Base-by-base conservation (phyloP, 1,140 invertebrate species). In the Trypoxylus dichotomus region DNA sequence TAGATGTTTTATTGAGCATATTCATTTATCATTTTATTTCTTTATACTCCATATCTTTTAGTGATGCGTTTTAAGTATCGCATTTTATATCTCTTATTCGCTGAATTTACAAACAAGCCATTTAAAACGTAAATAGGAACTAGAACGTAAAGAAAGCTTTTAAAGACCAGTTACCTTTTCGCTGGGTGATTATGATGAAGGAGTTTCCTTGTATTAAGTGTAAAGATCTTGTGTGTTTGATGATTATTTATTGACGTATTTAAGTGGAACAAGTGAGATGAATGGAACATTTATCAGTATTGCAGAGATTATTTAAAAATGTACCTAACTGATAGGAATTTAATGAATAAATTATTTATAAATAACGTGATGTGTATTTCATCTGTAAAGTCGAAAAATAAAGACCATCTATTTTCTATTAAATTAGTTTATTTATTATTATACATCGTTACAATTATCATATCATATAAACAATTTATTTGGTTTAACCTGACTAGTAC, bases 341-440 rank as follows among this genome's bases (percentile, higher is more conserved):
- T 24, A 68, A 68, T 68, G 60, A 68, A 68, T 68, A 68, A 68
- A 68, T 68, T 68, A 68, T 68, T 68, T 68, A 68, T 68, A 68
- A 24, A 68, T 68, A 68, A 54, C 19, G 15, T 54, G 47, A 54
- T 68, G 60, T 68, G 60, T 68, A 27, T 68, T 54, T 54, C 15
- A 54, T 54, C 47, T 54, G 47, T 68, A 68, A 68, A 13, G 27
- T 24, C 27, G 27, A 68, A 68, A 37, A 37, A 68, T 27, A 68
- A 68, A 68, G 13, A 68, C 60, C 21, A 68, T 68, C 24, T 25
- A 68, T 29, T 68, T 68, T 68, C 27, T 68, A 21, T 29, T 68
- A 68, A 68, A 68, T 68, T 68, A 24, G 11, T 68, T 68, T 68
- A 68, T 68, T 68, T 68, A 68, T 68, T 68, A 13, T 27, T 29